Conservation (phyloP, 2,113 vertebrate genomes). For the Bungarus multicinctus region DNA sequence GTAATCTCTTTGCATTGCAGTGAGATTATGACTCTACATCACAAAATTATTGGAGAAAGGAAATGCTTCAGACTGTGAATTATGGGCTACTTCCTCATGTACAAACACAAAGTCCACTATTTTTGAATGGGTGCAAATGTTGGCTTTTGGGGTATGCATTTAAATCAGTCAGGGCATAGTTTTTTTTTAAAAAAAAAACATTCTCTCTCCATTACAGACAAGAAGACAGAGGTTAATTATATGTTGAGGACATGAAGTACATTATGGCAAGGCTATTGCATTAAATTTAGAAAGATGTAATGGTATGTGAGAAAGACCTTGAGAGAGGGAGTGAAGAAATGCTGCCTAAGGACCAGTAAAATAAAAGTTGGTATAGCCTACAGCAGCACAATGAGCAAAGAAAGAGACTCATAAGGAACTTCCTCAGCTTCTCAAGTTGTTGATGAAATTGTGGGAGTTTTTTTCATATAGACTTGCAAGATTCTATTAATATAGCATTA, state of each 20-base stretch:
- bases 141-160: slow-evolving; percentile 50
- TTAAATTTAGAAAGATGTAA: neutral
- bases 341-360: neutral
- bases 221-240: neutral
- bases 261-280: neutral
- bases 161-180: neutral
- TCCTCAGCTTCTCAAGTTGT: neutral
- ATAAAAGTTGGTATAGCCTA: neutral
- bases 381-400: neutral
- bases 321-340: neutral
- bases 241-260: neutral
- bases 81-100: slow-evolving; percentile 41
- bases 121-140: slow-evolving; percentile 2
- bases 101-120: slow-evolving; percentile 35
- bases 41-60: slow-evolving; percentile 2
- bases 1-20: slow-evolving; percentile 22
- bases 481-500: neutral
- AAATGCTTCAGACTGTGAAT: slow-evolving; percentile 50
- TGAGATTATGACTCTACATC: slow-evolving; percentile 19
- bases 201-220: neutral
- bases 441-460: neutral
- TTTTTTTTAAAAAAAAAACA: neutral
- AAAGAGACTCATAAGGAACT: neutral
- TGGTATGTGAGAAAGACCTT: neutral
- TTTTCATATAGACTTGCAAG: neutral